These are phyloP conservation scores for Ephialtes manifestator DNA, from an alignment of 2,888 invertebrate species.

Conservation along the genomic window DNA sequence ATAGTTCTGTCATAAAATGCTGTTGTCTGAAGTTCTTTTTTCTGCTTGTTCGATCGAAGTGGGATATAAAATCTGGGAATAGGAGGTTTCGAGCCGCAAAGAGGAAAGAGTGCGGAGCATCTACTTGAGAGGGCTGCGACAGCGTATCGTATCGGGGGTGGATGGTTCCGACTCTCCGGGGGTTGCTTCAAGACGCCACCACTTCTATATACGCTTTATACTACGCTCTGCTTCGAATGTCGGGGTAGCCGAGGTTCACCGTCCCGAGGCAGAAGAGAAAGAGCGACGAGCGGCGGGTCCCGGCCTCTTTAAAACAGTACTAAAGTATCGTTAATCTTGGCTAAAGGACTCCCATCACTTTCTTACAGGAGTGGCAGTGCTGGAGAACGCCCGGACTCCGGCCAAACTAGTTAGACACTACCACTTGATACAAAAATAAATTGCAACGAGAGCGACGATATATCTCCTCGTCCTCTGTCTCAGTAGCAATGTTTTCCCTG, in stretches of 20 bases:
- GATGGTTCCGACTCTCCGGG: constrained; percentile 67
- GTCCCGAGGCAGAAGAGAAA: constrained; percentile 53
- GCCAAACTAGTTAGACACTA: constrained; percentile 85
- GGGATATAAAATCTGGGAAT: constrained; percentile 60
- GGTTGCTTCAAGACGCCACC: constrained; percentile 63
- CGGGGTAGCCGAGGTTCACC: constrained; percentile 63
- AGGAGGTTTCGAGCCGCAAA: constrained; percentile 46
- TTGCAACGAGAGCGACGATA: constrained; percentile 80
- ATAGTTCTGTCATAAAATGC: constrained; percentile 80
- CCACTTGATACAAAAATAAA: constrained; percentile 85
- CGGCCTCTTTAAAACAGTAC: constrained; percentile 83
- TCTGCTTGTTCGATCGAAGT: not conserved
- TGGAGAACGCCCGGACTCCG: constrained; percentile 67
- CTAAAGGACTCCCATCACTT: constrained; percentile 80
- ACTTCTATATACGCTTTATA: constrained; percentile 41
- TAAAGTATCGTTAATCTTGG: constrained; percentile 86
- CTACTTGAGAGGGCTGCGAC: constrained; percentile 59
- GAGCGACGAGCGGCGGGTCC: constrained; percentile 69
- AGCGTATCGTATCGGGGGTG: constrained; percentile 74
- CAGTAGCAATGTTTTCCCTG: constrained; percentile 70
- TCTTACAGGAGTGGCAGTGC: constrained; percentile 49
- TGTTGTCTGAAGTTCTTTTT: constrained; percentile 76
- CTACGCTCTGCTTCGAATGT: constrained; percentile 45
- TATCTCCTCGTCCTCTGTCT: constrained; percentile 74
- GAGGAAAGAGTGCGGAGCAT: constrained; percentile 20